A percentile compares a stretch with the other conserved stretches of the same genome.
Evolutionary conservation across 2,797 vertebrate species (phyloP).

Genomic region (Intellagama lesueurii): DNA sequence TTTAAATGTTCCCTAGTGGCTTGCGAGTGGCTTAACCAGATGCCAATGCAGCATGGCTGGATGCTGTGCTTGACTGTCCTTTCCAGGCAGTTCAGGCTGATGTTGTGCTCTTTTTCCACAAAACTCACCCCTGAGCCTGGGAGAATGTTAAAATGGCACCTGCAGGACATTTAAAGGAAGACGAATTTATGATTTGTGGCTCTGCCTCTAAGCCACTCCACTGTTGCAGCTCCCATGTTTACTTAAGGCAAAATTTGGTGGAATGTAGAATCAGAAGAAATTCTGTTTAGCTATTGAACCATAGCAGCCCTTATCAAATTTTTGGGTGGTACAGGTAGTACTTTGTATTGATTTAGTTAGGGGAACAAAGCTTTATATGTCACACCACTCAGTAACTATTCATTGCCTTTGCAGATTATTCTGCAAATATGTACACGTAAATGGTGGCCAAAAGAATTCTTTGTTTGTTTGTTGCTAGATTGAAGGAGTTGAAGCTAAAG

Average conservation of each 20-base stretch:
- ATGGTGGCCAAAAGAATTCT: not conserved
- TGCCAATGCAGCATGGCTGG: not conserved
- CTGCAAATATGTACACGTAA: constrained; percentile 10
- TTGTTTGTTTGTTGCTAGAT: constrained; percentile 81
- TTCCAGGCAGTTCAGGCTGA: not conserved
- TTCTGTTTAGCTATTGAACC: not conserved
- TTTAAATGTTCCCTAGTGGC: not conserved
- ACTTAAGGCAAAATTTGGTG: not conserved
- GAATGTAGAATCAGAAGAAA: not conserved
- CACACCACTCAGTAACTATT: not conserved
- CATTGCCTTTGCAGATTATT: not conserved
- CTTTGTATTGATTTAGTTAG: not conserved
- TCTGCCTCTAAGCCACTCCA: not conserved
- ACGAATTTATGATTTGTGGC: not conserved
- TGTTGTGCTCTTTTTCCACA: not conserved
- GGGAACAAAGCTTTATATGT: not conserved
- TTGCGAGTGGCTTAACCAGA: not conserved
- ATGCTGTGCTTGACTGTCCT: not conserved
- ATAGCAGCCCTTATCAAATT: not conserved
- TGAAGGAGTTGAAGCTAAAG: constrained; percentile 87
- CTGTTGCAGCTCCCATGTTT: not conserved
- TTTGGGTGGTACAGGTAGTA: not conserved
- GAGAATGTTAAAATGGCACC: not conserved
- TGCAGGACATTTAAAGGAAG: no score
- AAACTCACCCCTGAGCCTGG: not conserved